Percentiles rank a stretch among this genome's conserved stretches.
Conservation (phyloP, 2,113 vertebrate species). For the Phalacrocorax brasilianus region DNA sequence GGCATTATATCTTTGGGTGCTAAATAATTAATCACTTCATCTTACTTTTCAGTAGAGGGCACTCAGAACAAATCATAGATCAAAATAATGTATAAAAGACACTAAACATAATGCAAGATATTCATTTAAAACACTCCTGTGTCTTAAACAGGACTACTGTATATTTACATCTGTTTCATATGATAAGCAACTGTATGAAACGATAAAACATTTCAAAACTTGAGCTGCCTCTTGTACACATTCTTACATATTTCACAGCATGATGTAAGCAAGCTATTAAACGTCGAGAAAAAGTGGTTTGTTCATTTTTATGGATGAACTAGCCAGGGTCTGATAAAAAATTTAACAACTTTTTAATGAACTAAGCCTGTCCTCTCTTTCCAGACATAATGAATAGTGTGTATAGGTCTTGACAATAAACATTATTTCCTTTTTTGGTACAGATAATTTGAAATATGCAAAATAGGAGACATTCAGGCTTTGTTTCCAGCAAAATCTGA, state of each 20-base stretch:
- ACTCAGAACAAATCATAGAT: conserved; percentile 68
- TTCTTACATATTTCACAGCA: not conserved
- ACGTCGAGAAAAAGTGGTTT: conserved; percentile 17
- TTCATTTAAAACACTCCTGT: not conserved
- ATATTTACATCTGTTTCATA: conserved; percentile 9
- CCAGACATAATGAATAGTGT: conserved; percentile 29
- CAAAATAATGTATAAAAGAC: conserved; percentile 25
- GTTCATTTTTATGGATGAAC: conserved; percentile 58
- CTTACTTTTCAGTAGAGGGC: conserved; percentile 71
- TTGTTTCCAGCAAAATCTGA: not conserved
- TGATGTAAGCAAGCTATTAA: conserved; percentile 41
- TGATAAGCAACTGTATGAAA: not conserved
- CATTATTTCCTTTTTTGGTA: not conserved
- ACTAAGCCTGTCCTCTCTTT: conserved; percentile 16
- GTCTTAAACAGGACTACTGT: not conserved
- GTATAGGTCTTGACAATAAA: not conserved
- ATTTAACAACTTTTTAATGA: conserved; percentile 63
- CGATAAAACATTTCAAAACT: not conserved
- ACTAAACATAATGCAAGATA: not conserved
- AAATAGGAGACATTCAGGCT: not conserved
- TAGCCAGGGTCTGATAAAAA: conserved; percentile 53
- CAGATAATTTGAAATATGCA: not conserved
- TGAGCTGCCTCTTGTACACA: not conserved
- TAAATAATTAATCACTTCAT: conserved; percentile 70
- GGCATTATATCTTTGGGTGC: not conserved